These are phyloP conservation scores for Pedetes capensis DNA, from an alignment of 2,113 vertebrate genomes.

Conservation along the genomic window DNA sequence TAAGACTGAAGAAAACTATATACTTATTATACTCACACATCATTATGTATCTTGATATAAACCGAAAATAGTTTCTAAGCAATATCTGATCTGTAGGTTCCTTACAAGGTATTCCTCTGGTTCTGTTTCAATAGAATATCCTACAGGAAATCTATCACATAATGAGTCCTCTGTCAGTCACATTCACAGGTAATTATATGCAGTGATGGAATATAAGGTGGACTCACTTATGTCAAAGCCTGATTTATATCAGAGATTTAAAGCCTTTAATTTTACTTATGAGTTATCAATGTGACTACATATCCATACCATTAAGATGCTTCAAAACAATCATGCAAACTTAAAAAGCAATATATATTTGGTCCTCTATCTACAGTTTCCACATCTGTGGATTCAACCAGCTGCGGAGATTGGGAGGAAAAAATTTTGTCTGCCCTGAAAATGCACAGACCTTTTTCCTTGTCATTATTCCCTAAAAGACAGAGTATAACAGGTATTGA, in stretches of 20 bases:
- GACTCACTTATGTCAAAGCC: neutral
- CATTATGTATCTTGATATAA: neutral
- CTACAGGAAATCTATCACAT: neutral
- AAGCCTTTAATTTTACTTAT: neutral
- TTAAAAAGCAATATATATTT: neutral
- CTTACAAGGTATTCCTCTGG: neutral
- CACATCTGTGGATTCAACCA: neutral
- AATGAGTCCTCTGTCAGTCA: neutral
- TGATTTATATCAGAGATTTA: neutral
- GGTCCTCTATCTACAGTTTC: neutral
- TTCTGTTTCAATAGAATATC: slow-evolving; percentile 24
- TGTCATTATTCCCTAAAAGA: neutral
- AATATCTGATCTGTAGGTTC: neutral
- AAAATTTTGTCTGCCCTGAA: neutral
- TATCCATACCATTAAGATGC: neutral
- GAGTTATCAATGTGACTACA: neutral
- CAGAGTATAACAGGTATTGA: neutral
- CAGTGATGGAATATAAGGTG: neutral
- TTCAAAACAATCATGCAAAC: neutral
- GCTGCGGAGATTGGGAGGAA: neutral
- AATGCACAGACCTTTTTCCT: neutral
- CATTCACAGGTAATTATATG: neutral
- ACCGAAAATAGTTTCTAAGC: slow-evolving; percentile 17
- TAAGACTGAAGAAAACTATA: neutral
- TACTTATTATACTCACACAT: neutral